Conservation (phyloP, 2,797 vertebrate species). For the Poeciliopsis paucimaculata region DNA sequence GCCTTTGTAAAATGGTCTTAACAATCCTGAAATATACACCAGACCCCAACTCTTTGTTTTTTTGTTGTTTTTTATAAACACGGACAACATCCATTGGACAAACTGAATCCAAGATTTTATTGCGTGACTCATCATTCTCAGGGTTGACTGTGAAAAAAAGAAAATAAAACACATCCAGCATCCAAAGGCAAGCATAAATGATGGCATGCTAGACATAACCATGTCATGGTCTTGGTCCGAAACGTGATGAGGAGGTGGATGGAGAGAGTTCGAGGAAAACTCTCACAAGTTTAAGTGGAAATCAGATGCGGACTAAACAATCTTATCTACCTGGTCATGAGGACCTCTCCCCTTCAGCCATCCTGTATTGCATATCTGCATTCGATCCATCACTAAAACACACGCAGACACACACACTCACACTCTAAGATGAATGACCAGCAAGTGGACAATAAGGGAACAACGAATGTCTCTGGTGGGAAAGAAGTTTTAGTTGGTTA, state of each 20-base stretch:
- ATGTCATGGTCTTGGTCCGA: slow-evolving; percentile 65
- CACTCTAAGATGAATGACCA: slow-evolving; percentile 64
- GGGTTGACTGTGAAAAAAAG: slow-evolving; percentile 31
- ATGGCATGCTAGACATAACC: slow-evolving; percentile 69
- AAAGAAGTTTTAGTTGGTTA: slow-evolving; percentile 54
- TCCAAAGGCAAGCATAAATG: slow-evolving; percentile 60
- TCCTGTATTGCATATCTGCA: slow-evolving; percentile 81
- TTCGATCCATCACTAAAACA: slow-evolving; percentile 85
- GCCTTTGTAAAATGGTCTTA: slow-evolving; percentile 60
- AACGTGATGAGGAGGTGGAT: slow-evolving; percentile 70
- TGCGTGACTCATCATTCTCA: slow-evolving; percentile 41
- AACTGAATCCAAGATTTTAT: slow-evolving; percentile 45
- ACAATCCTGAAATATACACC: slow-evolving; percentile 35
- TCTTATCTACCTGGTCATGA: slow-evolving; percentile 82
- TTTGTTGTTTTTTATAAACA: slow-evolving; percentile 13
- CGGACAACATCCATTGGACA: slow-evolving; percentile 50
- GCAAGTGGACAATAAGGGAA: slow-evolving; percentile 60
- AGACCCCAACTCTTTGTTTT: slow-evolving; percentile 22
- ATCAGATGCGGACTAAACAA: slow-evolving; percentile 73
- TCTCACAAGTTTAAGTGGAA: slow-evolving; percentile 70
- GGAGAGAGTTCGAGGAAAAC: slow-evolving; percentile 71
- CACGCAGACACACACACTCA: slow-evolving; percentile 63
- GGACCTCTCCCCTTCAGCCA: slow-evolving; percentile 77
- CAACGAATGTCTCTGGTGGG: slow-evolving; percentile 55
- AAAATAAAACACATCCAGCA: slow-evolving; percentile 43